phyloP scores from a whole-genome alignment of 2,797 vertebrate species.

The Telmatherina bonti region DNA sequence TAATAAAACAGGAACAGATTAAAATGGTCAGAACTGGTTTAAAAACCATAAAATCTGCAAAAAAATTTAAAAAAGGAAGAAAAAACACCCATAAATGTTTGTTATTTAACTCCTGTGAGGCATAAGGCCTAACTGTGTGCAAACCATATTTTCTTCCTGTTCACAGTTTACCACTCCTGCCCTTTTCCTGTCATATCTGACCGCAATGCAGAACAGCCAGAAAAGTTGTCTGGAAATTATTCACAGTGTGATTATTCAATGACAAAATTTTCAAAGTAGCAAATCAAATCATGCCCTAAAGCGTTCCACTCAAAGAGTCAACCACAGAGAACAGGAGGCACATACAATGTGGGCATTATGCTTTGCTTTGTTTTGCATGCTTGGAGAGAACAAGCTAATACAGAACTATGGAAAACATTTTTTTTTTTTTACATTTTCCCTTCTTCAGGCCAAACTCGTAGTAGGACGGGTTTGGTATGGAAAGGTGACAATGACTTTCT shows the following conservation, averaged over 20 bases:
- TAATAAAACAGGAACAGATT: conserved; percentile 6
- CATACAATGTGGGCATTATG: background rate
- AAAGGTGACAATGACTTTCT: conserved; percentile 58
- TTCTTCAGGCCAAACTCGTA: conserved; percentile 15
- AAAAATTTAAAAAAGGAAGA: too few species aligned
- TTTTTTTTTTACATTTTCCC: background rate
- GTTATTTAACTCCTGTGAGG: background rate
- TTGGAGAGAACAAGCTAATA: background rate
- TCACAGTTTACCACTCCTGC: conserved; percentile 37
- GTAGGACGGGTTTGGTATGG: conserved; percentile 15
- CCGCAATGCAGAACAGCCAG: conserved; percentile 48
- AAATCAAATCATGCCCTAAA: background rate
- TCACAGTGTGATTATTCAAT: conserved; percentile 43
- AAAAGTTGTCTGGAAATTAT: conserved; percentile 40
- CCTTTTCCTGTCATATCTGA: conserved; percentile 39
- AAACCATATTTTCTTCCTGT: conserved; percentile 47
- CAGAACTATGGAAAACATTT: conserved; percentile 9
- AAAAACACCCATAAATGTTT: conserved; percentile 10
- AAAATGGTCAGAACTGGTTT: background rate
- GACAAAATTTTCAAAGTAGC: conserved; percentile 20
- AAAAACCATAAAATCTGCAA: background rate
- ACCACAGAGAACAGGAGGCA: background rate
- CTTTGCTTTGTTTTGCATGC: background rate
- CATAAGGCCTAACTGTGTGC: conserved; percentile 14
- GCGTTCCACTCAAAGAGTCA: background rate